Evolutionary conservation across 2,888 invertebrate genomes (phyloP).

Genomic region (Vannuccia rotundouncinata): DNA sequence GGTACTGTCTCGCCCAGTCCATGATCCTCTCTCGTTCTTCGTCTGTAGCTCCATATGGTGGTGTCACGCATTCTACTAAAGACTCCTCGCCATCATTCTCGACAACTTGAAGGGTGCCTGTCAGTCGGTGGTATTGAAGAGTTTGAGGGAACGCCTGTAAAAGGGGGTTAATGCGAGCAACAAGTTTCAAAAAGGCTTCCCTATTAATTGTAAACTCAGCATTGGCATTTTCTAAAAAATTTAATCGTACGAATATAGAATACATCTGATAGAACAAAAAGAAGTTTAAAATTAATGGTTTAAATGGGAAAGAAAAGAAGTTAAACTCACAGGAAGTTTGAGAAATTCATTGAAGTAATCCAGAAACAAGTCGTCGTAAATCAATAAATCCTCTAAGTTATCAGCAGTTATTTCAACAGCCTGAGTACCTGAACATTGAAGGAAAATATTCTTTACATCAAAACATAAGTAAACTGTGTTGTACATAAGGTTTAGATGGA

Average conservation of each 20-base stretch:
- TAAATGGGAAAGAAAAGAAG: background rate
- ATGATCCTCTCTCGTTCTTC: conserved; percentile 51
- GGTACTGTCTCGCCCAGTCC: conserved; percentile 52
- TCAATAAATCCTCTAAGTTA: conserved; percentile 54
- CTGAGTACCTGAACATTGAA: conserved; percentile 34
- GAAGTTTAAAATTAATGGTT: too few species aligned
- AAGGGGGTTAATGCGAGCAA: background rate
- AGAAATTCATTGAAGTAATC: conserved; percentile 57
- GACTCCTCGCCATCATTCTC: conserved; percentile 10
- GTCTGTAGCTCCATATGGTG: conserved; percentile 53
- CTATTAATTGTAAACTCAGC: too few species aligned
- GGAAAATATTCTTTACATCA: too few species aligned
- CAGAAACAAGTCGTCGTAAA: conserved; percentile 56
- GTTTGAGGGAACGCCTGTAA: conserved; percentile 54
- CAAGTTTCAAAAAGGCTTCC: background rate
- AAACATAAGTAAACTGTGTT: too few species aligned
- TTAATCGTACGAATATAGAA: too few species aligned
- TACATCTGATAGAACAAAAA: too few species aligned
- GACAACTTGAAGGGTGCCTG: conserved; percentile 52
- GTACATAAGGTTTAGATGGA: background rate
- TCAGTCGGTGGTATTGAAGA: conserved; percentile 53
- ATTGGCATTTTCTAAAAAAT: too few species aligned
- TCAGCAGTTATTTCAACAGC: conserved; percentile 55
- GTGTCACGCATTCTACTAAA: conserved; percentile 38
- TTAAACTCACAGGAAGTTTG: conserved; percentile 52